Evolutionary conservation across 2,113 vertebrate genomes (phyloP).

Genomic region (Drymodes brunneopygia): DNA sequence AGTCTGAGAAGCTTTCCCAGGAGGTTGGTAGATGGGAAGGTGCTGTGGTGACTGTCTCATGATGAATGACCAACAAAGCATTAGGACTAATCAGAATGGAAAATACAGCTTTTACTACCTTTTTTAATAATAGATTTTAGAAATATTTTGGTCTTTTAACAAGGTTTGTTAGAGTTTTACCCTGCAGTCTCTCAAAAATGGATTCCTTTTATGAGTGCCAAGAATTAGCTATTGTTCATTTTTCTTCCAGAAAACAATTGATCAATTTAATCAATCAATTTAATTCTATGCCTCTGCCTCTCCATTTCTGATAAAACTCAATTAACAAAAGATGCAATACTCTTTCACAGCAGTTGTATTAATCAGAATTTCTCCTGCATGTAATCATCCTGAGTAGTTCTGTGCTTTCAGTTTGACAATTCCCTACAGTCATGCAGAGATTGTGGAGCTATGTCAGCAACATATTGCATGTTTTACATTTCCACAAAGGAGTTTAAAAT

Average conservation of each 20-base stretch:
- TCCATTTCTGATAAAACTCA: background rate
- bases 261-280: slow-evolving; percentile 1
- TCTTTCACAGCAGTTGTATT: background rate
- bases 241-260: background rate
- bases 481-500: background rate
- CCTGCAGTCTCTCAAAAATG: background rate
- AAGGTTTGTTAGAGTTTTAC: background rate
- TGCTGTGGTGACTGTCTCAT: background rate
- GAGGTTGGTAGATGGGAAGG: background rate
- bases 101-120: background rate
- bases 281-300: background rate
- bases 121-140: background rate
- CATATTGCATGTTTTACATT: background rate
- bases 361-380: background rate
- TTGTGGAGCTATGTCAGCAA: background rate
- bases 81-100: background rate
- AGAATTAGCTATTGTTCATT: background rate
- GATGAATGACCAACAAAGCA: background rate
- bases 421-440: background rate
- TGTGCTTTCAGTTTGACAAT: background rate
- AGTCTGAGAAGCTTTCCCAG: background rate
- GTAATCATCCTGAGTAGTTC: background rate
- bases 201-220: background rate
- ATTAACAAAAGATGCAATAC: background rate
- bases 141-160: background rate